Conservation (phyloP, 2,888 invertebrate species). For the Petrophora chlorosata region DNA sequence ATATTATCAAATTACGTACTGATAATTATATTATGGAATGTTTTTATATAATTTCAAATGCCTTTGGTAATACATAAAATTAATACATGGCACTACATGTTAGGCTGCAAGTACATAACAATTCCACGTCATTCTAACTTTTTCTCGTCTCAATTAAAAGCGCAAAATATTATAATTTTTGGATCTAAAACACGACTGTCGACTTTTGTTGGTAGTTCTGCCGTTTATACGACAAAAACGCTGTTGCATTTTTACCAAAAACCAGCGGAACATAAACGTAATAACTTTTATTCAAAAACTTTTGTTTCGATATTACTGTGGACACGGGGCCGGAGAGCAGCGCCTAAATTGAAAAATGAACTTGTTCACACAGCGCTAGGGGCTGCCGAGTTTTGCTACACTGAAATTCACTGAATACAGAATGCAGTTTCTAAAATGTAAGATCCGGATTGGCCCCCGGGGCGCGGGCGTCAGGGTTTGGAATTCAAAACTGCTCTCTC, state of each 20-base stretch:
- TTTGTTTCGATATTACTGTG: conserved; percentile 15
- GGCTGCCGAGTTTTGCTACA: neutral
- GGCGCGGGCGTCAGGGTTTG: neutral
- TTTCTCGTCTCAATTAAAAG: too few species aligned
- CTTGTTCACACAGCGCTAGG: conserved; percentile 1
- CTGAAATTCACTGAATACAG: conserved; percentile 1
- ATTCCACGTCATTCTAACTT: too few species aligned
- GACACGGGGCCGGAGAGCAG: neutral
- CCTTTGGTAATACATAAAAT: too few species aligned
- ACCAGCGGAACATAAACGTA: neutral
- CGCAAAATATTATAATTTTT: too few species aligned
- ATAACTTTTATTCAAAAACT: conserved; percentile 21
- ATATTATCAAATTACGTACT: too few species aligned
- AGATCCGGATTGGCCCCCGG: neutral
- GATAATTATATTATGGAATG: too few species aligned
- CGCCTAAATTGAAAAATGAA: conserved; percentile 20
- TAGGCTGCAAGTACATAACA: too few species aligned
- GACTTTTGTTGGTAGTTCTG: neutral
- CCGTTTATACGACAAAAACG: neutral
- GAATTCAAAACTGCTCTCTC: conserved; percentile 12
- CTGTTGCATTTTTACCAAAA: conserved; percentile 8
- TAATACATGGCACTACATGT: too few species aligned
- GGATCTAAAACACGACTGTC: too few species aligned
- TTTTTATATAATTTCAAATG: too few species aligned
- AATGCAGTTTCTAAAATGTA: conserved; percentile 8